These are phyloP conservation scores for Manis javanica DNA, from an alignment of 2,797 vertebrate genomes.

Conservation along the genomic window DNA sequence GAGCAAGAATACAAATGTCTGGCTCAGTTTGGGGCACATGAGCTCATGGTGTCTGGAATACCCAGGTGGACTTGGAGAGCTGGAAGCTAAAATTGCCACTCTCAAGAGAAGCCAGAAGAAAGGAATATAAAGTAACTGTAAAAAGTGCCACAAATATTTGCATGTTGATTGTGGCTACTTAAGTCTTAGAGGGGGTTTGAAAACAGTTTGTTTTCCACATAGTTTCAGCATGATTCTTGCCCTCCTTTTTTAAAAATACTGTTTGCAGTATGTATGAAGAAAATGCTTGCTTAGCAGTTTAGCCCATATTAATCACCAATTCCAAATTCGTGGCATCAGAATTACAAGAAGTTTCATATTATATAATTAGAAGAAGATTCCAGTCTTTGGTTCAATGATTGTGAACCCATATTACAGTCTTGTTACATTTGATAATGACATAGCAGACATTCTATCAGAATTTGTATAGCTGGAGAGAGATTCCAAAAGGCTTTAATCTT, in stretches of 20 bases:
- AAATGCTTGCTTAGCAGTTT: conserved; percentile 54
- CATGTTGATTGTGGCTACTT: conserved; percentile 49
- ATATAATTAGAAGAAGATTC: conserved; percentile 68
- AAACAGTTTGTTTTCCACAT: conserved; percentile 62
- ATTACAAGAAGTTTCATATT: conserved; percentile 62
- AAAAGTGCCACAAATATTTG: conserved; percentile 48
- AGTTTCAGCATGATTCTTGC: conserved; percentile 64
- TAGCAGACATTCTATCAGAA: conserved; percentile 58
- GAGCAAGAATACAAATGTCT: neutral
- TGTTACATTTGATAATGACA: conserved; percentile 61
- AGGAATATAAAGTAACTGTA: conserved; percentile 1
- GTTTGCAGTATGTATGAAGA: conserved; percentile 26
- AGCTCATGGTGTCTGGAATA: neutral
- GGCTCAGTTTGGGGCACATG: neutral
- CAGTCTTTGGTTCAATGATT: conserved; percentile 62
- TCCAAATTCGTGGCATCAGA: conserved; percentile 70
- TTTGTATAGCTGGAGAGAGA: conserved; percentile 38
- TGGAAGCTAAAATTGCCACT: neutral
- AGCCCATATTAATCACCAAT: conserved; percentile 49
- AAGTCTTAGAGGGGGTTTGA: conserved; percentile 43
- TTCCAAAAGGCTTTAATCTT: conserved; percentile 49
- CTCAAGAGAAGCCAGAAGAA: neutral
- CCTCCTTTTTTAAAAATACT: conserved; percentile 48
- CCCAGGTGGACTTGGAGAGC: neutral
- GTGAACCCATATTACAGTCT: neutral